Percentiles rank a stretch among this genome's conserved stretches.
Evolutionary conservation across 2,113 vertebrate genomes (phyloP).

Genomic region (Vombatus ursinus): DNA sequence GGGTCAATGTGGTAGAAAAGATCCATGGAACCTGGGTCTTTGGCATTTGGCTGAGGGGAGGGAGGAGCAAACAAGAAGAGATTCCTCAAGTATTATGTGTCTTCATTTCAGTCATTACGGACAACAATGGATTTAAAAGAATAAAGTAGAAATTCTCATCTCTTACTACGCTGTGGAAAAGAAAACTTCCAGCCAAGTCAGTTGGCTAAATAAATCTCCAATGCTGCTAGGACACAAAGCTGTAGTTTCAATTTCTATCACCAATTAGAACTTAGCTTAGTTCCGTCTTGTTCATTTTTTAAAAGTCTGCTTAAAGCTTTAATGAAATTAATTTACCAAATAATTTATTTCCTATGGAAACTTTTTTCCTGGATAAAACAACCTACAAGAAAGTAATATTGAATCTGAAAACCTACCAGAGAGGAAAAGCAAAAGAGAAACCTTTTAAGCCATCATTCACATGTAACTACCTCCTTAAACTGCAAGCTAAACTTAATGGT

Average conservation of each 20-base stretch:
- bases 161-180: background rate
- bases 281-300: background rate
- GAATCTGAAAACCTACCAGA: background rate
- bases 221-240: background rate
- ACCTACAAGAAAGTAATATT: background rate
- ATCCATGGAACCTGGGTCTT: background rate
- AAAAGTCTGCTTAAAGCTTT: background rate
- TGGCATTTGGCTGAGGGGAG: background rate
- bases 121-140: background rate
- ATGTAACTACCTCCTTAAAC: background rate
- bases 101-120: background rate
- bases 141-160: background rate
- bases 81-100: background rate
- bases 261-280: background rate
- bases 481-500: background rate
- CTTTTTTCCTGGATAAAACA: background rate
- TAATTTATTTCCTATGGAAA: background rate
- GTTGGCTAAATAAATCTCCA: background rate
- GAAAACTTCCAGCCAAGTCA: background rate
- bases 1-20: background rate
- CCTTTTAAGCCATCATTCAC: background rate
- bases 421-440: background rate
- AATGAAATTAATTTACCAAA: background rate
- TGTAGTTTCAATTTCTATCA: background rate
- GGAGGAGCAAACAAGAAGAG: background rate